A percentile compares a stretch with the other conserved stretches of the same genome.
phyloP scores from a whole-genome alignment of 2,113 vertebrate genomes.

The Macheiramphus alcinus region DNA sequence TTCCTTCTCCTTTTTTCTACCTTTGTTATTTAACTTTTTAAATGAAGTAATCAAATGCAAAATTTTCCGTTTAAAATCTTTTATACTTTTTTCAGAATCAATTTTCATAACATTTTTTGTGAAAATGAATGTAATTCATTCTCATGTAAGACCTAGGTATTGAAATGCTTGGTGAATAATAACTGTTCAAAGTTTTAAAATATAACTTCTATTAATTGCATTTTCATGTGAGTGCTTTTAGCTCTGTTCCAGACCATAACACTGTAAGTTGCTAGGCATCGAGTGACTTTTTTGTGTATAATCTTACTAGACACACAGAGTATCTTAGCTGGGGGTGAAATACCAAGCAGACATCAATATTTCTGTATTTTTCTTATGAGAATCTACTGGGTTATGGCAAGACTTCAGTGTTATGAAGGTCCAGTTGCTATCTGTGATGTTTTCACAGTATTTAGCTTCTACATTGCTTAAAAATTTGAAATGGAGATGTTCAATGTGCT shows the following conservation, averaged over 20 bases:
- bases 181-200: neutral
- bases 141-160: accelerated
- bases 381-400: neutral
- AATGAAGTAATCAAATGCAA: neutral
- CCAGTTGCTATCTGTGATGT: accelerated
- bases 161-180: neutral
- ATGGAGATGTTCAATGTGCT: neutral
- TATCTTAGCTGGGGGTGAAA: neutral
- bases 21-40: neutral
- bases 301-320: too few relatives aligned
- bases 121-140: neutral
- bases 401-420: neutral
- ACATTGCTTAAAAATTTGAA: accelerated
- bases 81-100: neutral
- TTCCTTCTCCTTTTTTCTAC: neutral
- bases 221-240: neutral
- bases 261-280: neutral
- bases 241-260: neutral
- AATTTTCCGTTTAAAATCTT: neutral
- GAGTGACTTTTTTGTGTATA: neutral
- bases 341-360: neutral
- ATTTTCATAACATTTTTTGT: neutral
- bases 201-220: neutral
- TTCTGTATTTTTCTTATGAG: accelerated
- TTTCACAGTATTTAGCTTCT: neutral